Conservation (phyloP, 2,888 invertebrate species). For the Autographa pulchrina region DNA sequence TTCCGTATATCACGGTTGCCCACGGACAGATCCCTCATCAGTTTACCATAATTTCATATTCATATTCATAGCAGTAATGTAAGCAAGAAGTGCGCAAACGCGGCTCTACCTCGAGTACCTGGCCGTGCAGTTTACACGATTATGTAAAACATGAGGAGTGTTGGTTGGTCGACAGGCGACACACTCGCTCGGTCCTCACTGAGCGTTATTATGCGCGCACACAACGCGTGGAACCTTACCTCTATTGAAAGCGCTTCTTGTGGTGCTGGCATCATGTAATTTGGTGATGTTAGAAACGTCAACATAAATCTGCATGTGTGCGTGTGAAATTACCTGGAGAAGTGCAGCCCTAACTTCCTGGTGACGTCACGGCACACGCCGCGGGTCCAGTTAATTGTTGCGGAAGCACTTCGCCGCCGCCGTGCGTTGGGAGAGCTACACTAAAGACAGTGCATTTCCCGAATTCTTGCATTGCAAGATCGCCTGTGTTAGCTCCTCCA, state of each 20-base stretch:
- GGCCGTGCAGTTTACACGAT: background rate
- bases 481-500: no score
- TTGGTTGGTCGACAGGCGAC: background rate
- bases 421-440: no score
- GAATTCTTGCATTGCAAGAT: no score
- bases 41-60: background rate
- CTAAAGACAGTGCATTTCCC: no score
- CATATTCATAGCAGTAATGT: background rate
- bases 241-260: no score
- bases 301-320: no score
- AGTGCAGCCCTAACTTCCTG: background rate
- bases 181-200: background rate
- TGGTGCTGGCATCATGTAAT: background rate
- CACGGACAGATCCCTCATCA: background rate
- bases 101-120: background rate
- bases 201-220: background rate
- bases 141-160: background rate
- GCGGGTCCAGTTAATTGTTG: no score
- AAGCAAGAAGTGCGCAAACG: background rate
- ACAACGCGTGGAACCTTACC: background rate
- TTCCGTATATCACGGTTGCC: background rate
- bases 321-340: no score
- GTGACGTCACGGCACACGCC: background rate
- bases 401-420: no score
- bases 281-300: no score